Percentiles rank a stretch among this genome's conserved stretches.
Conservation (phyloP, 2,113 vertebrate genomes). For the Oncorhynchus masou region DNA sequence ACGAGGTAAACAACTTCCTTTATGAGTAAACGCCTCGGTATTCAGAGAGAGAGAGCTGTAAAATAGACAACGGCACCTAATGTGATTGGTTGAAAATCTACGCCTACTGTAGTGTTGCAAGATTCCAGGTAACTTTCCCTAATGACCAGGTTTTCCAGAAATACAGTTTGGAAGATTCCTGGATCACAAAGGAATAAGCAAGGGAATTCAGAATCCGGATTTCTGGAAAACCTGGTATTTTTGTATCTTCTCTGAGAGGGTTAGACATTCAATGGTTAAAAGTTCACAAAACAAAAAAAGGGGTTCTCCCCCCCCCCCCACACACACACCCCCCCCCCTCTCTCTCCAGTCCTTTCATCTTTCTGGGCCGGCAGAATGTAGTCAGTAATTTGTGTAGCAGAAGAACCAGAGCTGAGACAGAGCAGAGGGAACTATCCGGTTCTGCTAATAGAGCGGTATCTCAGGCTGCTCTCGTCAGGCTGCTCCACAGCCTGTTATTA, state of each 20-base stretch:
- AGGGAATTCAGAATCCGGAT: no score
- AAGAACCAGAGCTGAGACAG: slow-evolving; percentile 19
- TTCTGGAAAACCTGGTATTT: no score
- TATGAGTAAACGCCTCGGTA: neutral
- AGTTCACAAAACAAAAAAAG: neutral
- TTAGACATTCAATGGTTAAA: neutral
- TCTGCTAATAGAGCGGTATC: slow-evolving; percentile 73
- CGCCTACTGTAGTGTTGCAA: slow-evolving; percentile 28
- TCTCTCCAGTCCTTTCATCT: slow-evolving; percentile 73
- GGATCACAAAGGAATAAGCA: no score
- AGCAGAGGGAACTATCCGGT: slow-evolving; percentile 66
- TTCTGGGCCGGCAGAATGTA: slow-evolving; percentile 63
- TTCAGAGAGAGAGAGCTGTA: slow-evolving; percentile 25
- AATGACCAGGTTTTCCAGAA: no score
- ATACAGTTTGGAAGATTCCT: no score
- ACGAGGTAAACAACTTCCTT: slow-evolving; percentile 10
- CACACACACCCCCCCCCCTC: fast-evolving
- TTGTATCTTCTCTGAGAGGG: neutral
- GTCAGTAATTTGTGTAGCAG: slow-evolving; percentile 82
- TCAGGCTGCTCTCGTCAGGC: slow-evolving; percentile 52
- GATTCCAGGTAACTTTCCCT: no score
- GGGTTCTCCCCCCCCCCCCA: neutral
- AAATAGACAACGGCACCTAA: slow-evolving; percentile 38
- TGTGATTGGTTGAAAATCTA: slow-evolving; percentile 55
- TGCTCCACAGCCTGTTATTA: slow-evolving; percentile 69